A percentile compares a stretch with the other conserved stretches of the same genome.
Evolutionary conservation across 2,888 invertebrate genomes (phyloP).

Genomic region (Chorisops tibialis): DNA sequence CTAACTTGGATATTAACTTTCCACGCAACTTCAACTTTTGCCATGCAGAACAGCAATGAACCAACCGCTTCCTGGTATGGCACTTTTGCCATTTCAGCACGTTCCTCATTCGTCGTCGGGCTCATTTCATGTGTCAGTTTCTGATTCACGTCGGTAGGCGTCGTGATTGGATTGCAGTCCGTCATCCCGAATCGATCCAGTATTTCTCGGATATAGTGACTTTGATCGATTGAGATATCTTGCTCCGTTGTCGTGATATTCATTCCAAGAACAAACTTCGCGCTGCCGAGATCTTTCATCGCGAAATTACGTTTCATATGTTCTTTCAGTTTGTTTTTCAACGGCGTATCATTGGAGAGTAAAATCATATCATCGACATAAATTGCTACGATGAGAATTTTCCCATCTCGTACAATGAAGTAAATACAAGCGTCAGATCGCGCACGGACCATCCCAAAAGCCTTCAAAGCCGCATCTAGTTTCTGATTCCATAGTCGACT

Average conservation of each 20-base stretch:
- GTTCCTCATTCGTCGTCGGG: background rate
- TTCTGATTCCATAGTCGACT: conserved; percentile 31
- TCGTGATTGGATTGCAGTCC: background rate
- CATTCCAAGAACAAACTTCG: too few relatives aligned
- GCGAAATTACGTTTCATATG: background rate
- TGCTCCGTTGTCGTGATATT: too few relatives aligned
- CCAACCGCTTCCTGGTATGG: background rate
- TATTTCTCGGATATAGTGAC: background rate
- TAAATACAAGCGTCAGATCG: background rate
- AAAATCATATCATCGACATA: conserved; percentile 27
- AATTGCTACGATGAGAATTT: conserved; percentile 21
- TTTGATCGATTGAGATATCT: conserved; percentile 14
- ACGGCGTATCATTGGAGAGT: conserved; percentile 6
- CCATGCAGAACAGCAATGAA: background rate
- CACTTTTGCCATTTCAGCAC: background rate
- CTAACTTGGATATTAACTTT: too few relatives aligned
- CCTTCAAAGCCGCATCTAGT: conserved; percentile 21
- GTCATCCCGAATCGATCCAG: background rate
- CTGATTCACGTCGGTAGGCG: background rate
- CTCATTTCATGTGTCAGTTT: background rate
- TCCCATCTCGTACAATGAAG: background rate
- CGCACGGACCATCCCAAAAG: too few relatives aligned
- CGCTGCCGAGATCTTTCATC: background rate
- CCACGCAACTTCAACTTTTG: too few relatives aligned
- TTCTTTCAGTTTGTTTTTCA: too few relatives aligned